These are phyloP conservation scores for Atta cephalotes DNA, from an alignment of 1,140 invertebrate genomes.

Conservation along the genomic window DNA sequence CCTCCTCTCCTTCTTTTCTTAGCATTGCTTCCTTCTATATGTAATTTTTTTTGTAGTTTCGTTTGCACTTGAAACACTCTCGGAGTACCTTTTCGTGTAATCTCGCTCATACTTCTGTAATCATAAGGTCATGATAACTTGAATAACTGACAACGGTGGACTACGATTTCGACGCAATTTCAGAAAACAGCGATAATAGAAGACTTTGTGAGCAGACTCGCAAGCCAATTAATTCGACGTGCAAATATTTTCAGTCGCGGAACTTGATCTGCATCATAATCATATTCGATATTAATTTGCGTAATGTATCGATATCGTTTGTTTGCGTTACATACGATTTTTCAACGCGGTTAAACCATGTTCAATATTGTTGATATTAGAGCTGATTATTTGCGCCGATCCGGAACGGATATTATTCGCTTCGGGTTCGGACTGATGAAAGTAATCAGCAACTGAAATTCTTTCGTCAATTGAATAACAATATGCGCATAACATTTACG, in stretches of 20 bases:
- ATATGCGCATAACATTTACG: background rate
- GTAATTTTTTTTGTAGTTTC: constrained; percentile 36
- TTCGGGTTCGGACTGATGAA: background rate
- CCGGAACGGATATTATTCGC: constrained; percentile 8
- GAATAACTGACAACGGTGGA: background rate
- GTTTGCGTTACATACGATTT: constrained; percentile 45
- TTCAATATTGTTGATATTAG: constrained; percentile 45
- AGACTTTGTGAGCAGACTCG: background rate
- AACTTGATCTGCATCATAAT: constrained; percentile 33
- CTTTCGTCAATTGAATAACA: background rate
- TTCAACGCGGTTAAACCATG: constrained; percentile 35
- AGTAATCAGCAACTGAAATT: constrained; percentile 19
- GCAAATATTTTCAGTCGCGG: constrained; percentile 44
- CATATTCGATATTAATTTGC: constrained; percentile 54
- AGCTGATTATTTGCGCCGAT: constrained; percentile 40
- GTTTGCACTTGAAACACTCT: constrained; percentile 53
- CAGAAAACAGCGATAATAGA: background rate
- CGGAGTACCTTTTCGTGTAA: constrained; percentile 55
- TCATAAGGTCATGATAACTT: background rate
- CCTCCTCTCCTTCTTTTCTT: background rate
- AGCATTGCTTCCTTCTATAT: background rate
- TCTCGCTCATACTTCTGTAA: constrained; percentile 48
- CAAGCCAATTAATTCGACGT: constrained; percentile 26
- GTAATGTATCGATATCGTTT: constrained; percentile 41
- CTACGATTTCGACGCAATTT: constrained; percentile 25